Evolutionary conservation across 1,140 invertebrate genomes (phyloP), one percentile per base, ranked within the genome.

Genomic region (Rhynchophorus ferrugineus): DNA sequence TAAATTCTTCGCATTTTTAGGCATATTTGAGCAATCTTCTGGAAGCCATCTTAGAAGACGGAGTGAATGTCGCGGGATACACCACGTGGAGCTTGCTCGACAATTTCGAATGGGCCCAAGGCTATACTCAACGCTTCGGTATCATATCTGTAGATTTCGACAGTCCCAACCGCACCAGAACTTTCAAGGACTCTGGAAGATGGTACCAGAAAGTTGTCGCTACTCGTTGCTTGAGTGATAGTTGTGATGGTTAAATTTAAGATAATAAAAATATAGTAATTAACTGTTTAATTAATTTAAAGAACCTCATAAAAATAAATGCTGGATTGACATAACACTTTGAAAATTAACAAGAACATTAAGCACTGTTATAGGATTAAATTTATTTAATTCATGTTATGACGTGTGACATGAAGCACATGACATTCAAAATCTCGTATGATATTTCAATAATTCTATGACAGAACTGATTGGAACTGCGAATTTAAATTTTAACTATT

Each of bases 11-110:
- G 33, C 2, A 13, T 33, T 45, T 35, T 36, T 22, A 50, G 39
- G 20, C 19, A 17, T 51, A 51, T 20, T 45, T 51, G 29, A 51
- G 49, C 19, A 60, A 48, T 44, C 36, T 37, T 8, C 34, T 37
- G 24, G 66, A 73, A 45, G 67, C 56, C 41, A 57, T 54, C 7
- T 56, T 58, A 33, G 64, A 69, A 0, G 65, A 70, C 43, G 69
- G 66, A 1, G 60, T 66, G 3, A 71, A 71, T 35, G 60, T 72
- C 0, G 62, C 61, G 1, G 77, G 71, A 0, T 84, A 83, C 60
- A 77, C 76, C 14, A 71, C 72, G 3, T 84, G 81, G 82, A 75
- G 74, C 9, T 61, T 84, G 2, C 71, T 82, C 66, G 82, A 85
- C 57, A 83, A 82, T 59, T 80, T 81, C 57, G 80, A 83, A 63